Evolutionary conservation across 1,140 invertebrate species (phyloP).

Genomic region (Stegodyphus mimosarum): DNA sequence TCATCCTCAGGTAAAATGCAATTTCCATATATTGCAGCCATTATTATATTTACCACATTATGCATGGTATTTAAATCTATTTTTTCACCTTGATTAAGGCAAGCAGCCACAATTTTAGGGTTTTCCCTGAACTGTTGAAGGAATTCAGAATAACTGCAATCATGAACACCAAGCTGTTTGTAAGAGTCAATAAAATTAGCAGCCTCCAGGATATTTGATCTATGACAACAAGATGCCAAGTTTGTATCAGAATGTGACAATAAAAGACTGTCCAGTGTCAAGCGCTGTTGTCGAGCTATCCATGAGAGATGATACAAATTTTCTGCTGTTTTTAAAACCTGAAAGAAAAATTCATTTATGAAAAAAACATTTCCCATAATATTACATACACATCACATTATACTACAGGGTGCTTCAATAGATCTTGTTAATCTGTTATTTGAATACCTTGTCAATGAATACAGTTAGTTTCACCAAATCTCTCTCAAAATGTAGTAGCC

Average conservation of each 20-base stretch:
- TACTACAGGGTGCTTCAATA: too few species aligned
- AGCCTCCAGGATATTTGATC: slow-evolving; percentile 81
- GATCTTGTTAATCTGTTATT: too few species aligned
- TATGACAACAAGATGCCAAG: slow-evolving; percentile 79
- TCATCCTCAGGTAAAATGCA: slow-evolving; percentile 86
- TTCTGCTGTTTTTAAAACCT: slow-evolving; percentile 75
- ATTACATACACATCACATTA: too few species aligned
- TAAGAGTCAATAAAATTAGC: slow-evolving; percentile 89
- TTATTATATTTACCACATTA: slow-evolving; percentile 77
- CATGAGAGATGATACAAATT: slow-evolving; percentile 83
- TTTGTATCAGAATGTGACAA: slow-evolving; percentile 79
- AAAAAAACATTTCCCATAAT: slow-evolving; percentile 42
- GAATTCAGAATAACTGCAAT: slow-evolving; percentile 83
- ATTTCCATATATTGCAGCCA: slow-evolving; percentile 86
- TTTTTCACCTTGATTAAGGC: slow-evolving; percentile 82
- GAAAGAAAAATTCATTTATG: slow-evolving; percentile 51
- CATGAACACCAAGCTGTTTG: slow-evolving; percentile 84
- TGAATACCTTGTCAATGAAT: neutral
- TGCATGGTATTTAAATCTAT: slow-evolving; percentile 73
- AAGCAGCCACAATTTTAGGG: slow-evolving; percentile 82
- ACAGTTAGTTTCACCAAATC: neutral
- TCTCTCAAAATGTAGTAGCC: too few species aligned
- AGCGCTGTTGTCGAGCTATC: slow-evolving; percentile 88
- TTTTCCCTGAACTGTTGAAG: slow-evolving; percentile 81
- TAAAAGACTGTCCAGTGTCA: slow-evolving; percentile 84